Base-by-base conservation (phyloP, 2,888 invertebrate genomes). In the Temnothorax rugatulus region DNA sequence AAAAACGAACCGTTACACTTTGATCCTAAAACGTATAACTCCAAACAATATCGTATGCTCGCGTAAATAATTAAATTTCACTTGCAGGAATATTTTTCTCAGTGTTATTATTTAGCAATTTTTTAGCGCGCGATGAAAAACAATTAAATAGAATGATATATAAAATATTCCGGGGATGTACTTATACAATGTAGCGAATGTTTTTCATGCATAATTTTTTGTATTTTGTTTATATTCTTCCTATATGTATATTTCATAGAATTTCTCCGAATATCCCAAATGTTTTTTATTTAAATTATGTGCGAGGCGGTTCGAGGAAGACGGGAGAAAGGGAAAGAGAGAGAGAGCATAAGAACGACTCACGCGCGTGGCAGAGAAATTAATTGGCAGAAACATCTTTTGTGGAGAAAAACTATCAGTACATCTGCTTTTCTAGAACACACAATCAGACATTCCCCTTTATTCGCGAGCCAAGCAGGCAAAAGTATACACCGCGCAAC, bases 401-500 rank as follows among this genome's bases (percentile, higher is more conserved):
- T 50, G 29, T 59, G 21, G 15, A 59, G 38, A 59, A 59, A 59
- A 44, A 13, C 44, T 59, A 47, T 59, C 25, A 41, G 25, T 41
- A 66, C 41, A 52, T 81, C 57, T 75, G 77, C 88, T 82, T 90
- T 82, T 79, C 66, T 66, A 69, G 54, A 84, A 73, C 75, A 18
- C 25, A 66, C 66, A 76, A 54, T 85, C 87, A 68, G 86, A 88
- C 89, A 84, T 88, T 82, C 69, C 88, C n/a, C n/a, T 88, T 83
- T 86, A 82, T 90, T 90, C 88, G 61, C 88, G 81, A 86, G 68
- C 83, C 85, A 77, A 89, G 87, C 87, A 88, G 76, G 83, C 88
- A 89, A 89, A 89, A 89, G 85, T 84, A 87, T 79, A 79, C 83
- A 79, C 82, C 73, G 76, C n/a, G 7, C 52, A 50, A 63, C 52